Conservation (phyloP, 1,140 invertebrate genomes). For the Pogonomyrmex barbatus region DNA sequence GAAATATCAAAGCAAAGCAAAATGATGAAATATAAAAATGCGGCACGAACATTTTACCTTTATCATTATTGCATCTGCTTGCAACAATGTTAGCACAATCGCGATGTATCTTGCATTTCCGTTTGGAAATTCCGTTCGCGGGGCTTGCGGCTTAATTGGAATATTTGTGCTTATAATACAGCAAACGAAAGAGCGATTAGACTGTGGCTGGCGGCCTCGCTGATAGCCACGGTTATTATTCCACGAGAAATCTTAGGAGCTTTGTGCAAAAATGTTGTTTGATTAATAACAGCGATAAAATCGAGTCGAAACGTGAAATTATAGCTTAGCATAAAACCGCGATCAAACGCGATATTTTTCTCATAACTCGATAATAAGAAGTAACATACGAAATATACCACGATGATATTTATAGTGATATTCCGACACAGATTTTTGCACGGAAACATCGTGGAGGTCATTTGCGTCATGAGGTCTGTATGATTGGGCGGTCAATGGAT, state of each 20-base stretch:
- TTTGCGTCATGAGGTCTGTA: not conserved
- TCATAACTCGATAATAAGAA: not conserved
- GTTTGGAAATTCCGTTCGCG: not conserved
- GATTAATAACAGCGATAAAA: not conserved
- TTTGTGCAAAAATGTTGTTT: conserved; percentile 8
- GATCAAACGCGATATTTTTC: not conserved
- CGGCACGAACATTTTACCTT: not conserved
- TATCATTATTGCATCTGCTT: not conserved
- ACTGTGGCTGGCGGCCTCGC: not conserved
- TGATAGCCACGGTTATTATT: not conserved
- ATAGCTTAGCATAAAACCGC: not conserved
- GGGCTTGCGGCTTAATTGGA: conserved; percentile 18
- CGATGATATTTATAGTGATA: not conserved
- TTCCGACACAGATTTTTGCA: not conserved
- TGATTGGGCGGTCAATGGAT: not conserved
- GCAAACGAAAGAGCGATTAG: conserved; percentile 10
- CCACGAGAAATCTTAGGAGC: conserved; percentile 16
- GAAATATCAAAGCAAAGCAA: not conserved
- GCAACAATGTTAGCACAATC: not conserved
- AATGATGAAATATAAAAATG: conserved; percentile 4
- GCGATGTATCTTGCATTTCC: not conserved
- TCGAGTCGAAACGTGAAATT: not conserved
- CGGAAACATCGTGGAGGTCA: not conserved
- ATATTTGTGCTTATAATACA: conserved; percentile 31
- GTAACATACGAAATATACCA: not conserved